A percentile compares a stretch with the other conserved stretches of the same genome.
These are phyloP conservation scores for Tethya wilhelma DNA, from an alignment of 37 sponge, comb jelly and placozoan species.

Conservation along the genomic window DNA sequence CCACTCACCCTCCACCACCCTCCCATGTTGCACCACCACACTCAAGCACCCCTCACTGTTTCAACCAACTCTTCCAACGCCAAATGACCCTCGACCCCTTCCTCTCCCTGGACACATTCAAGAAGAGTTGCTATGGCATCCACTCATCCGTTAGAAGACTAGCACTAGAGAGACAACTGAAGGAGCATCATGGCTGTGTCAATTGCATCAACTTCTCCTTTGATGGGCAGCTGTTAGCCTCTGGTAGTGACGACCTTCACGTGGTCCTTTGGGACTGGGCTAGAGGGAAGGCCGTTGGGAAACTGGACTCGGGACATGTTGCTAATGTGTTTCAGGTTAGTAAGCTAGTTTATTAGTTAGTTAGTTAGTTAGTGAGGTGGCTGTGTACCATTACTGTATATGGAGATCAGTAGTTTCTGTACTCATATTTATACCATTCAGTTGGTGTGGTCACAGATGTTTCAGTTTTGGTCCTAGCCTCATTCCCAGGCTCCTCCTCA, in stretches of 20 bases:
- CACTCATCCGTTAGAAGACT: constrained; percentile 56
- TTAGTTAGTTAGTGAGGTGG: too few relatives aligned
- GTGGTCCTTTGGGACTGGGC: constrained; percentile 92
- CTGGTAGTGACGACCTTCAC: constrained; percentile 90
- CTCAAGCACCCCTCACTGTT: background rate
- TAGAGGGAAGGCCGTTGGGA: constrained; percentile 16
- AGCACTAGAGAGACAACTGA: constrained; percentile 47
- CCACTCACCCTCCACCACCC: background rate
- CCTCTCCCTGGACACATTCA: background rate
- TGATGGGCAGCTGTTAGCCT: constrained; percentile 69
- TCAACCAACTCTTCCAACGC: constrained; percentile 7
- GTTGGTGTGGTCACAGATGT: background rate
- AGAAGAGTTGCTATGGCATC: constrained; percentile 5
- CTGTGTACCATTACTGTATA: constrained; percentile 1
- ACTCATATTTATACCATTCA: background rate
- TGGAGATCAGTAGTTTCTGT: too few relatives aligned
- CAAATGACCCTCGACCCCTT: constrained; percentile 28
- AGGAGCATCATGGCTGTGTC: constrained; percentile 86
- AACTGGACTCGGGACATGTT: constrained; percentile 74
- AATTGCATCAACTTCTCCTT: constrained; percentile 85
- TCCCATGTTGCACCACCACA: background rate
- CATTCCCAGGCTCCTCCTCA: too few relatives aligned
- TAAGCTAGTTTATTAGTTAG: background rate
- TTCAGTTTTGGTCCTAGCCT: too few relatives aligned
- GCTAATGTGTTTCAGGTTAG: constrained; percentile 92